These are phyloP conservation scores for Ammodytes marinus DNA, from an alignment of 2,113 vertebrate genomes.

Conservation along the genomic window DNA sequence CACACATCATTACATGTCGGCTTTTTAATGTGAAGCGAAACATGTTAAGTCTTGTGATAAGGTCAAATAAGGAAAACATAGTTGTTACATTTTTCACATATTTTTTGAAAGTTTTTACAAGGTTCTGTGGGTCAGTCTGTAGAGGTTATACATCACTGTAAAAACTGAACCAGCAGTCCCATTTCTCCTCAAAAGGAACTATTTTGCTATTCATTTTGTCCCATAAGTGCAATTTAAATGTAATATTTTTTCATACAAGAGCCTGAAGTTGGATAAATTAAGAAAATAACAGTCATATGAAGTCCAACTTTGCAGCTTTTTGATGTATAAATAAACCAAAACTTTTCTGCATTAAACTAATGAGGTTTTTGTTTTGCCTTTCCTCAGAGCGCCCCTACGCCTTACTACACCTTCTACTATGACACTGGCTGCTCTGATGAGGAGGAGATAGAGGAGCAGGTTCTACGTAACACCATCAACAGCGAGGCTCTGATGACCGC, in stretches of 20 bases:
- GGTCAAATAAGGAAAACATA: neutral
- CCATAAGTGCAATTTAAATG: neutral
- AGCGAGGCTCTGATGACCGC: slow-evolving; percentile 87
- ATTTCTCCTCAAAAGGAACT: too few relatives aligned
- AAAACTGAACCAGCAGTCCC: too few relatives aligned
- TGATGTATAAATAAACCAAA: neutral
- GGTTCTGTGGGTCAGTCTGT: neutral
- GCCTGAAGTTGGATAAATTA: neutral
- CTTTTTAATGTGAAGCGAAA: too few relatives aligned
- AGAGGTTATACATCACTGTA: neutral
- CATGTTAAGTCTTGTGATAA: neutral
- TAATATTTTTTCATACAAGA: too few relatives aligned
- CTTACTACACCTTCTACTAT: slow-evolving; percentile 86
- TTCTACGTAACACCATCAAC: slow-evolving; percentile 80
- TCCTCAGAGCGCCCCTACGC: slow-evolving; percentile 67
- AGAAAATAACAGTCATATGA: neutral
- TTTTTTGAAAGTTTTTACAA: neutral
- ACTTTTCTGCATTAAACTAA: neutral
- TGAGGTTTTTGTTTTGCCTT: neutral
- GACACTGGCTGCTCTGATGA: slow-evolving; percentile 73
- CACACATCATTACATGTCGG: too few relatives aligned
- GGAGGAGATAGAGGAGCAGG: slow-evolving; percentile 79
- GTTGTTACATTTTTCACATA: neutral
- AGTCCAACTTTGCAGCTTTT: neutral
- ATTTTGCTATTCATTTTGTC: neutral